Evolutionary conservation across 2,797 vertebrate genomes (phyloP).

Genomic region (Cryptoblepharus egeriae): DNA sequence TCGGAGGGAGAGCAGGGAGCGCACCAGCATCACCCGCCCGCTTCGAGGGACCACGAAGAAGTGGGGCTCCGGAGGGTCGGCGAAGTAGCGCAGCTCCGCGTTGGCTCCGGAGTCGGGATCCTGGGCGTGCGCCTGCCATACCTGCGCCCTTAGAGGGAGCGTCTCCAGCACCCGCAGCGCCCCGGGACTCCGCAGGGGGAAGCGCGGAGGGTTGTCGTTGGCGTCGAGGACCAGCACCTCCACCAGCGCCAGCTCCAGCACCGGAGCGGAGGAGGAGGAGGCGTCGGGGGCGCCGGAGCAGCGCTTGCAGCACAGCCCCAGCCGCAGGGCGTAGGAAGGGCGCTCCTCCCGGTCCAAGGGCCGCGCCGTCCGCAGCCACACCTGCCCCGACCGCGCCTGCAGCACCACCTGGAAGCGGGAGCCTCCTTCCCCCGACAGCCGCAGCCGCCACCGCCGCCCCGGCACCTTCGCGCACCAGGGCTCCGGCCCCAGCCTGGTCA

Average conservation of each 20-base stretch:
- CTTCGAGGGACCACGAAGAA: constrained; percentile 90
- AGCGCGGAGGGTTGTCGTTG: constrained; percentile 87
- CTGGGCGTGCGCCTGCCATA: constrained; percentile 81
- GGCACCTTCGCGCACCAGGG: constrained; percentile 77
- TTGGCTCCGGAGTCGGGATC: constrained; percentile 87
- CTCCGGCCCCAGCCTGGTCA: constrained; percentile 80
- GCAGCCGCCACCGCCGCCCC: constrained; percentile 77
- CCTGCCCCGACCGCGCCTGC: constrained; percentile 83
- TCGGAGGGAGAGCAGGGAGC: constrained; percentile 84
- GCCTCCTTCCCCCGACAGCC: constrained; percentile 82
- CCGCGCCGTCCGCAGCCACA: constrained; percentile 82
- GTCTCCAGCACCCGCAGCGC: constrained; percentile 83
- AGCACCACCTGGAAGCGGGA: constrained; percentile 81
- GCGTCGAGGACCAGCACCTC: constrained; percentile 87
- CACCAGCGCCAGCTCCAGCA: constrained; percentile 78
- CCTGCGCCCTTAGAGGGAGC: constrained; percentile 81
- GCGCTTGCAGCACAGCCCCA: constrained; percentile 80
- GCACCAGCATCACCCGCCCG: constrained; percentile 85
- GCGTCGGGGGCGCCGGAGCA: constrained; percentile 68
- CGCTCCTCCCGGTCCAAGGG: constrained; percentile 85
- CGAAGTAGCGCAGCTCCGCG: constrained; percentile 86
- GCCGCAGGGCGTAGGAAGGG: constrained; percentile 78
- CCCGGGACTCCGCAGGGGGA: constrained; percentile 45
- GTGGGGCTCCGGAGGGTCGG: constrained; percentile 80
- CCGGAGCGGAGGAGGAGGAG: no score